Evolutionary conservation across 2,797 vertebrate species (phyloP), one percentile per base, ranked within the genome.

Genomic region (Diplodus sargus): DNA sequence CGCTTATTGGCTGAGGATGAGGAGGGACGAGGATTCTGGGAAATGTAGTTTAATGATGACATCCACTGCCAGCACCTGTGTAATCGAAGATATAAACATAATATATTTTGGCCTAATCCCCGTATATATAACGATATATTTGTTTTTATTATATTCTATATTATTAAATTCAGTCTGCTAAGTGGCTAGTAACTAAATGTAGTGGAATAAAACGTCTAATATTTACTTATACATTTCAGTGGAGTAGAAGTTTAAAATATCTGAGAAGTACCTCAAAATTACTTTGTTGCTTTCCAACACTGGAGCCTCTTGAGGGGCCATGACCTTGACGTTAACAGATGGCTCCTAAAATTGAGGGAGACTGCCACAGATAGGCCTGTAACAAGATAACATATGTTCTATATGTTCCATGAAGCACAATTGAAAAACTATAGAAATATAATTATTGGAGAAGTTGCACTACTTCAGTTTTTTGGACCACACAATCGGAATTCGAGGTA

Each of bases 1-100:
- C 58, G 3, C 70, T 78, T 47, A 93, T 93, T 93, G 91, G 91
- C 25, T 3, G 15, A 71, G 0, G 4, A 1, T 5, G 11, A 48
- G 3, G 23, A 16, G 0, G 1, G 1, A 4, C 0, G 49, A 56
- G 85, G 4, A 74, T 84, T 48, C 61, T 93, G 93, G 92, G 92
- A 79, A 89, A 83, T 89, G 87, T 70, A 86, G 90, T 92, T 1
- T 56, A 23, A 8, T 11, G 4, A 11, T 14, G 4, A 2, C 3
- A 16, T 5, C 14, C 0, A 1, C 2, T 2, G 0, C 0, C 4
- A 18, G 11, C n/a, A 6, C 11, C 5, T 4, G 12, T 16, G 45
- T 45, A 15, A 15, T 45, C 43, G 2, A 48, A 52, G n/a, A 10
- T 13, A 52, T 52, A n/a, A 22, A 52, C 39, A 39, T 39, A 39